Evolutionary conservation across 2,888 invertebrate genomes (phyloP).

Genomic region (Druceiella hillmani): DNA sequence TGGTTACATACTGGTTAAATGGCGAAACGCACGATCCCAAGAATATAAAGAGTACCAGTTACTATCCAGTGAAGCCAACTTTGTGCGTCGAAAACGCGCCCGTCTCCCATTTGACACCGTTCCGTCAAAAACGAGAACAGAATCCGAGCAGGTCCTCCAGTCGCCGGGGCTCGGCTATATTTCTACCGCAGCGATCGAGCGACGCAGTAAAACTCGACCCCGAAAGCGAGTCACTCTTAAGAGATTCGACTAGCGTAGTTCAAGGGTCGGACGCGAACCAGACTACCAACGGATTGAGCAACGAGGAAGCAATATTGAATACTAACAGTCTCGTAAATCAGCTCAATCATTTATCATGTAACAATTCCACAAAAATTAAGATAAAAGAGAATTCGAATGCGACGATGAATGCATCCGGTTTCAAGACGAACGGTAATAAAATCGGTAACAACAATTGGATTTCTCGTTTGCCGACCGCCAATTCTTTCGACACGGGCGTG

Average conservation of each 20-base stretch:
- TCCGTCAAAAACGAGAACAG: constrained; percentile 39
- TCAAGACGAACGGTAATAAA: constrained; percentile 36
- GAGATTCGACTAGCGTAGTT: constrained; percentile 37
- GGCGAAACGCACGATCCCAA: constrained; percentile 58
- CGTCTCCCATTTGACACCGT: constrained; percentile 41
- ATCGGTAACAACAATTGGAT: constrained; percentile 50
- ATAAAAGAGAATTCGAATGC: constrained; percentile 30
- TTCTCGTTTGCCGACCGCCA: constrained; percentile 41
- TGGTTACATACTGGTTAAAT: constrained; percentile 85
- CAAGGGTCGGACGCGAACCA: constrained; percentile 39
- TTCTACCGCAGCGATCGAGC: constrained; percentile 30
- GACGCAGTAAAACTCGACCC: constrained; percentile 37
- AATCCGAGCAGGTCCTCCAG: constrained; percentile 41
- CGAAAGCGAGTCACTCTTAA: constrained; percentile 39
- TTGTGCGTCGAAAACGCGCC: constrained; percentile 38
- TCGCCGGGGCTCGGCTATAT: constrained; percentile 41
- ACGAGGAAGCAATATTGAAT: constrained; percentile 13
- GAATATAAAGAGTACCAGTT: constrained; percentile 33
- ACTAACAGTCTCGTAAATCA: constrained; percentile 15
- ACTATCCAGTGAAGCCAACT: constrained; percentile 34
- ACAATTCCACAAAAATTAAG: constrained; percentile 1
- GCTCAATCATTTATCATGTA: too few relatives aligned
- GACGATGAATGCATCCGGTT: constrained; percentile 39
- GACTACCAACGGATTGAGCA: constrained; percentile 36
- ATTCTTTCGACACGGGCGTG: constrained; percentile 43